Percentiles rank a stretch among this genome's conserved stretches.
phyloP scores from a whole-genome alignment of 1,140 invertebrate genomes.

The Monochamus saltuarius region DNA sequence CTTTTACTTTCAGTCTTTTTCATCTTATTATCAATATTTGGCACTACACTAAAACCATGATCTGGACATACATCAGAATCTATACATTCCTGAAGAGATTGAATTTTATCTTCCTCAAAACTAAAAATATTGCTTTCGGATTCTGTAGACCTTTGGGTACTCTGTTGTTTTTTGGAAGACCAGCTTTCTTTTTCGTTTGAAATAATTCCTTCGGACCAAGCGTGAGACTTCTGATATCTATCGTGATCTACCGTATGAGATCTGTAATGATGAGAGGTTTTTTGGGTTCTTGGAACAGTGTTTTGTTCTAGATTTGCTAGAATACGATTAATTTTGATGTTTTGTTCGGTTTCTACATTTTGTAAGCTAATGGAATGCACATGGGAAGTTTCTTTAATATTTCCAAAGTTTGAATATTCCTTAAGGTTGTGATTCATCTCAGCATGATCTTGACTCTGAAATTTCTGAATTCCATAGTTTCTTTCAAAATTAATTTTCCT shows the following conservation, averaged over 20 bases:
- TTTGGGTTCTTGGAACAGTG: constrained; percentile 43
- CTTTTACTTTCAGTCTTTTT: constrained; percentile 34
- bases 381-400: constrained; percentile 58
- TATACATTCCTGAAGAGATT: constrained; percentile 56
- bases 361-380: constrained; percentile 66
- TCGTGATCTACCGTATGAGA: constrained; percentile 10
- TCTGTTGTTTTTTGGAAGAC: constrained; percentile 2
- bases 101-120: constrained; percentile 69
- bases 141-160: constrained; percentile 45
- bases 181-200: constrained; percentile 51
- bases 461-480: constrained; percentile 64
- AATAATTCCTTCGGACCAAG: constrained; percentile 59
- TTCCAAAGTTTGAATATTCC: constrained; percentile 14
- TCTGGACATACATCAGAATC: constrained; percentile 37
- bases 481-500: constrained; percentile 49
- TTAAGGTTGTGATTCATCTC: constrained; percentile 19
- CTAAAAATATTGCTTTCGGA: constrained; percentile 63
- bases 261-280: constrained; percentile 22
- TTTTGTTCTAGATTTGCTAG: constrained; percentile 45
- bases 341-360: constrained; percentile 67
- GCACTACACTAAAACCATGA: constrained; percentile 43
- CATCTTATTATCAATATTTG: constrained; percentile 37
- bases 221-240: constrained; percentile 52
- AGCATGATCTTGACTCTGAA: constrained; percentile 37
- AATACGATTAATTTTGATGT: constrained; percentile 51